Conservation (phyloP, 2,888 invertebrate genomes). For the Pollenia amentaria region DNA sequence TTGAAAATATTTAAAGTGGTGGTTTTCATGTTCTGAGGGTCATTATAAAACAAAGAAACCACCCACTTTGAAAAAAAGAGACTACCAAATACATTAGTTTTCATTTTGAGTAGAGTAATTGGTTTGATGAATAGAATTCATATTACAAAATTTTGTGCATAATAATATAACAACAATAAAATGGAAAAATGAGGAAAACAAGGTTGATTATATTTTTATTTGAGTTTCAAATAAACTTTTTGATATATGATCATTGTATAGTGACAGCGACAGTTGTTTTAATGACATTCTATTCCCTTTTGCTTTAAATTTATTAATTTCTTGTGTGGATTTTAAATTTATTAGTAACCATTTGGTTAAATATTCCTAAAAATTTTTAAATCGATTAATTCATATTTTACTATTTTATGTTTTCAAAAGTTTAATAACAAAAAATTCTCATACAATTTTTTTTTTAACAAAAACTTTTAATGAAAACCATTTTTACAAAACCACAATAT, state of each 20-base stretch:
- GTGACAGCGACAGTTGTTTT: slow-evolving; percentile 37
- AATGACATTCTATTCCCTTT: slow-evolving; percentile 10
- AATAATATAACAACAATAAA: no score
- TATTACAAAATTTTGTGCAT: slow-evolving; percentile 35
- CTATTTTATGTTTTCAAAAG: no score
- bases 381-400: no score
- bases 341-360: slow-evolving; percentile 18
- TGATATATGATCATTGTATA: slow-evolving; percentile 37
- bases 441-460: background rate
- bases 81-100: background rate
- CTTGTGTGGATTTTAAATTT: slow-evolving; percentile 20
- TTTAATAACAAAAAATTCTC: no score
- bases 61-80: slow-evolving; percentile 47
- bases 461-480: slow-evolving; percentile 10
- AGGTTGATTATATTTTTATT: slow-evolving; percentile 26
- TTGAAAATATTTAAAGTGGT: slow-evolving; percentile 67
- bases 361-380: background rate
- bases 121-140: slow-evolving; percentile 45
- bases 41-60: slow-evolving; percentile 19
- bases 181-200: background rate
- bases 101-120: background rate
- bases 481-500: slow-evolving; percentile 29
- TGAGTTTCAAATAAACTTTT: slow-evolving; percentile 39
- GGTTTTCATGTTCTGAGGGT: slow-evolving; percentile 50
- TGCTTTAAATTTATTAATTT: background rate